phyloP scores from a whole-genome alignment of 2,797 vertebrate genomes.

The Mycteria americana region DNA sequence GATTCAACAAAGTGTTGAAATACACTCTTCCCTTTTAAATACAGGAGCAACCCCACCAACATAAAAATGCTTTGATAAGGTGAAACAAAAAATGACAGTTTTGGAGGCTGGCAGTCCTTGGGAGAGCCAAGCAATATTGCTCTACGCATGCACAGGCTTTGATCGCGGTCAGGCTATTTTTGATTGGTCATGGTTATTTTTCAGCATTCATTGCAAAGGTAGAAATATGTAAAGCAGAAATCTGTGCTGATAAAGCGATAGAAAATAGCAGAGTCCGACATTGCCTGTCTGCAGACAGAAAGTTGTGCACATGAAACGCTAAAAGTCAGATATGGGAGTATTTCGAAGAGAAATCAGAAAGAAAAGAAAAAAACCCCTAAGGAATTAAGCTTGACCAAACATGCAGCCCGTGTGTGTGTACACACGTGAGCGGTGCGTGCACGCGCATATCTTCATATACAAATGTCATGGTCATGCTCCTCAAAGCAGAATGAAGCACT shows the following conservation, averaged over 20 bases:
- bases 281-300: not conserved
- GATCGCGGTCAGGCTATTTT: accelerated
- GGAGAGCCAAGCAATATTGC: not conserved
- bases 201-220: not conserved
- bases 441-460: accelerated
- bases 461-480: accelerated
- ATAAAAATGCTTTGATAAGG: not conserved
- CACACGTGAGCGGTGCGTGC: accelerated
- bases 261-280: not conserved
- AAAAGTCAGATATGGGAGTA: accelerated
- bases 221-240: not conserved
- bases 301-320: accelerated
- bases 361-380: not conserved
- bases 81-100: accelerated
- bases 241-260: not conserved
- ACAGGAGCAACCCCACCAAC: not conserved
- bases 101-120: not conserved
- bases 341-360: not conserved
- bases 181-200: not conserved
- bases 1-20: not conserved
- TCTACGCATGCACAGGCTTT: not conserved
- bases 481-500: not conserved
- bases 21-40: not conserved
- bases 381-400: not conserved
- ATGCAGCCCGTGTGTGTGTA: accelerated